Conservation (phyloP, 2,888 invertebrate species). For the Achlya flavicornis region DNA sequence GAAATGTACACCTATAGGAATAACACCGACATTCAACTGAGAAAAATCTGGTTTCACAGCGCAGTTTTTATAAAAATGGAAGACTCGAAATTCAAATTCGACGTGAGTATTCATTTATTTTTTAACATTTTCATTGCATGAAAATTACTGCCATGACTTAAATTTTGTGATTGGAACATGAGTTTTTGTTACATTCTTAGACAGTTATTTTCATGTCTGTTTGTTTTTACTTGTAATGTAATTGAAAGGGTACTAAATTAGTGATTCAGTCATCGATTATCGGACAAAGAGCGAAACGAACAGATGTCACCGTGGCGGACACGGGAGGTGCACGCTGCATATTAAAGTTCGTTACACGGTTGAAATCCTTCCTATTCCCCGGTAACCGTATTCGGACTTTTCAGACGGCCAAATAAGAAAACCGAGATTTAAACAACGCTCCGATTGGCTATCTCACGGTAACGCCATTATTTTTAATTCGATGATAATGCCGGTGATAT, state of each 20-base stretch:
- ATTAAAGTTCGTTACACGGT: conserved; percentile 64
- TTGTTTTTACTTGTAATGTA: conserved; percentile 14
- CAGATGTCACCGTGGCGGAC: conserved; percentile 59
- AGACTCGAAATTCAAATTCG: conserved; percentile 41
- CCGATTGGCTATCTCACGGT: conserved; percentile 17
- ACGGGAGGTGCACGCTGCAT: conserved; percentile 59
- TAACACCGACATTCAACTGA: conserved; percentile 37
- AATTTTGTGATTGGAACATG: conserved; percentile 27
- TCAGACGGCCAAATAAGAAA: conserved; percentile 33
- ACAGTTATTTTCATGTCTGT: conserved; percentile 8
- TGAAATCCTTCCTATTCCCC: conserved; percentile 57
- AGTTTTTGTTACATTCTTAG: conserved; percentile 6
- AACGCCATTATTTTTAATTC: conserved; percentile 26
- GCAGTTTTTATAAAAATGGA: conserved; percentile 29
- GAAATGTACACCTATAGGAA: conserved; percentile 58
- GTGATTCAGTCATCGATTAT: conserved; percentile 23
- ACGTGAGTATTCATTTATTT: conserved; percentile 54
- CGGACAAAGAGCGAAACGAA: conserved; percentile 45
- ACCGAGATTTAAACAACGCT: conserved; percentile 30
- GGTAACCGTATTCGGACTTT: conserved; percentile 43
- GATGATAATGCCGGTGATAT: conserved; percentile 43
- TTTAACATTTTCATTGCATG: conserved; percentile 21
- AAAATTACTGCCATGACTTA: conserved; percentile 25
- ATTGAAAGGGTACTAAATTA: conserved; percentile 27
- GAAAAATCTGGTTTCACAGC: conserved; percentile 38